Evolutionary conservation across 2,888 invertebrate species (phyloP).

Genomic region (Harpalus rubripes): DNA sequence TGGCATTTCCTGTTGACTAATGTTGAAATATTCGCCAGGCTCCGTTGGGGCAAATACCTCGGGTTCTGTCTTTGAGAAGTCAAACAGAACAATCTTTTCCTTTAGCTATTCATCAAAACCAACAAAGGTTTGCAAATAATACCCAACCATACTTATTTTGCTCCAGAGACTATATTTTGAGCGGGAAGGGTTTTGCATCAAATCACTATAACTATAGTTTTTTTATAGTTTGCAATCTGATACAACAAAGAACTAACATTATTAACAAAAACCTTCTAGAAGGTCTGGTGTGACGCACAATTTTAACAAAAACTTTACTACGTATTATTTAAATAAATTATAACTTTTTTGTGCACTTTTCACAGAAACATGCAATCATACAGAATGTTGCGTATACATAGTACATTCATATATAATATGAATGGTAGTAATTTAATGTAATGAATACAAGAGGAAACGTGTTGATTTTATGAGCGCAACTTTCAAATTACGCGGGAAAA

Average conservation of each 20-base stretch:
- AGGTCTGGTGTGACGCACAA: constrained; percentile 59
- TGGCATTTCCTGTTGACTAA: constrained; percentile 70
- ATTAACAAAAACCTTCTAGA: constrained; percentile 57
- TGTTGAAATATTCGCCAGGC: constrained; percentile 51
- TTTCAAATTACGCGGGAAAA: constrained; percentile 63
- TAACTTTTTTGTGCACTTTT: background rate
- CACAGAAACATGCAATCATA: background rate
- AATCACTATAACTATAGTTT: constrained; percentile 23
- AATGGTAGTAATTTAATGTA: background rate
- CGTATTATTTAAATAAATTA: constrained; percentile 34
- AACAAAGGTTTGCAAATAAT: constrained; percentile 44
- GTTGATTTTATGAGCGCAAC: background rate
- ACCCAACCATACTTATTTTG: constrained; percentile 10
- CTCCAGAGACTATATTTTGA: background rate
- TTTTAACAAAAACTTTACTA: constrained; percentile 51
- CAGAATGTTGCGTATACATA: background rate
- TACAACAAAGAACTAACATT: constrained; percentile 36
- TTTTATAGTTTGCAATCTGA: background rate
- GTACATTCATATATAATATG: background rate
- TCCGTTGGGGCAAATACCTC: constrained; percentile 22
- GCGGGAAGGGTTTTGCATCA: background rate
- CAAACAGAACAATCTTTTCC: constrained; percentile 51
- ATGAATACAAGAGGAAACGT: background rate
- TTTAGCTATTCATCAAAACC: constrained; percentile 49
- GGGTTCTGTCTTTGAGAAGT: constrained; percentile 36